Evolutionary conservation across 2,797 vertebrate genomes (phyloP).

Genomic region (Hoplostethus atlanticus): DNA sequence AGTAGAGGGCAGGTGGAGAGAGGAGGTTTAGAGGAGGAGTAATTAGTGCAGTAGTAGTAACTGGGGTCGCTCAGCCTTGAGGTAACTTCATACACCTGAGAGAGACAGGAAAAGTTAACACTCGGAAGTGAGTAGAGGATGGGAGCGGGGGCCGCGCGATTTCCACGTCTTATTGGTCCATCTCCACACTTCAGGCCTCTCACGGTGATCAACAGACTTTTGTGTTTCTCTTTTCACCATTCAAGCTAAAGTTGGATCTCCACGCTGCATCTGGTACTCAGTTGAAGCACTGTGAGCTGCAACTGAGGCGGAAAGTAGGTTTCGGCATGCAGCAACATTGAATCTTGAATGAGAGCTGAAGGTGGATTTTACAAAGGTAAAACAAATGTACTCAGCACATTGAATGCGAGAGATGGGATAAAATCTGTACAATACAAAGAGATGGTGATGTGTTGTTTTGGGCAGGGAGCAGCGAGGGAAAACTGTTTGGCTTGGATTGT

Average conservation of each 20-base stretch:
- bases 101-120: slow-evolving; percentile 62
- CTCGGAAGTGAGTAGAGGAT: slow-evolving; percentile 29
- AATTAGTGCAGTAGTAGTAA: slow-evolving; percentile 43
- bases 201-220: not conserved
- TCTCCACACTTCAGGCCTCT: slow-evolving; percentile 3
- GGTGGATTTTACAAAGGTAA: slow-evolving; percentile 10
- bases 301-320: not conserved
- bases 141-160: not conserved
- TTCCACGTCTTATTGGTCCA: not conserved
- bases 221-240: not conserved
- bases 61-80: slow-evolving; percentile 43
- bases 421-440: slow-evolving; percentile 3
- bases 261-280: too few relatives aligned
- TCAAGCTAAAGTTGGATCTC: not conserved
- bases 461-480: not conserved
- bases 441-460: slow-evolving; percentile 6
- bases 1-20: slow-evolving; percentile 48
- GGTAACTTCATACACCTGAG: slow-evolving; percentile 57
- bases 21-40: slow-evolving; percentile 55
- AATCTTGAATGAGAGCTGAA: not conserved
- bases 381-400: slow-evolving; percentile 1
- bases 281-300: too few relatives aligned
- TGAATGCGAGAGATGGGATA: not conserved
- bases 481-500: slow-evolving; percentile 5
- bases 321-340: not conserved